Percentiles rank a stretch among this genome's conserved stretches.
Evolutionary conservation across 2,888 invertebrate species (phyloP).

Genomic region (Pantelozetes paolii): DNA sequence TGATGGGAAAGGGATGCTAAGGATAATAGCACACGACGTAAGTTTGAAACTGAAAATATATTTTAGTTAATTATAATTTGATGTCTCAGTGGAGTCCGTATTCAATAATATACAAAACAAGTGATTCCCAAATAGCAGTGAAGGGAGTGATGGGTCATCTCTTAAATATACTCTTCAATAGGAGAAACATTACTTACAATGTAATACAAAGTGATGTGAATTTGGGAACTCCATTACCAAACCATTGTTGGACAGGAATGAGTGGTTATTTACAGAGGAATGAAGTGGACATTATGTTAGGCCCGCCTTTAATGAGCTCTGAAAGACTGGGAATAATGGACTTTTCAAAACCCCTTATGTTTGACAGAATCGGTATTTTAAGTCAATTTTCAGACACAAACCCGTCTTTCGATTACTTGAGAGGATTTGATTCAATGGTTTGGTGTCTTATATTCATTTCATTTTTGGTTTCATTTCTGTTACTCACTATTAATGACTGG

Average conservation of each 20-base stretch:
- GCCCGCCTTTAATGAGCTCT: neutral
- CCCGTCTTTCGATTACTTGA: neutral
- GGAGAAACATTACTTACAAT: neutral
- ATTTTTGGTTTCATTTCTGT: neutral
- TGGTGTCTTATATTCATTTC: neutral
- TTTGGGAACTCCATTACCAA: neutral
- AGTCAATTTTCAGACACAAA: neutral
- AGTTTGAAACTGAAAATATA: too few species aligned
- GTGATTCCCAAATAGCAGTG: neutral
- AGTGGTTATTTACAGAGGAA: neutral
- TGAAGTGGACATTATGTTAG: conserved; percentile 1
- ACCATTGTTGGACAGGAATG: neutral
- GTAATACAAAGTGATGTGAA: neutral
- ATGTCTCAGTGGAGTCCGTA: too few species aligned
- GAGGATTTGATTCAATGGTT: neutral
- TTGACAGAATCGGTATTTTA: neutral
- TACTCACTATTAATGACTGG: conserved; percentile 7
- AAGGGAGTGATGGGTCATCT: conserved; percentile 21
- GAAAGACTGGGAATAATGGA: neutral
- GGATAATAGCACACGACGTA: too few species aligned
- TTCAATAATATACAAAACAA: neutral
- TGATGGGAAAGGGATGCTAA: too few species aligned
- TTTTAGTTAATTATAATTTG: too few species aligned
- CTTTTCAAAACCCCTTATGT: neutral
- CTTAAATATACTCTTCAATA: neutral